Evolutionary conservation across 92 coral and sea anemone genomes (phyloP).

Genomic region (Phenganax marumi): DNA sequence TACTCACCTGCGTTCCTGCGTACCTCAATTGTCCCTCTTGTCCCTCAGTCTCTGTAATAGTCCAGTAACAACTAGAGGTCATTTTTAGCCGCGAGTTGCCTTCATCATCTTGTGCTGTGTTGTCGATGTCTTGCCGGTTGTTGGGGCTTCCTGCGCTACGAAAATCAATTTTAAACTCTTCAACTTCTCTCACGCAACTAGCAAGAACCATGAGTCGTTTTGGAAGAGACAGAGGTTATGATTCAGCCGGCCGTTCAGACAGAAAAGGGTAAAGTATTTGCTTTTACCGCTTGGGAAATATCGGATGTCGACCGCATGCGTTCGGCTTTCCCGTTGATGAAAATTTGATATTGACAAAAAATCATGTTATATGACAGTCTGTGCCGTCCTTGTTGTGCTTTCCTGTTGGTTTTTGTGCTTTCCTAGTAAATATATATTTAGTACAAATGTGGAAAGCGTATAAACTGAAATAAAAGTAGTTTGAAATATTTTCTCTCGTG

Average conservation of each 20-base stretch:
- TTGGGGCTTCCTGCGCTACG: slow-evolving; percentile 1
- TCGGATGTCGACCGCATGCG: slow-evolving; percentile 21
- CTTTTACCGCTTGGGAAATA: background rate
- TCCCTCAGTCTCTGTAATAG: background rate
- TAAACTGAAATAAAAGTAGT: background rate
- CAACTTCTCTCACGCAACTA: slow-evolving; percentile 41
- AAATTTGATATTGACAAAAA: background rate
- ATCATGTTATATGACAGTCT: background rate
- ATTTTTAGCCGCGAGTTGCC: background rate
- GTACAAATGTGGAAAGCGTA: background rate
- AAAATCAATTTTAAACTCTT: slow-evolving; percentile 15
- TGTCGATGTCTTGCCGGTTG: slow-evolving; percentile 34
- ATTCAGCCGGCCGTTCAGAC: slow-evolving; percentile 95
- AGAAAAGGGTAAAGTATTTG: slow-evolving; percentile 81
- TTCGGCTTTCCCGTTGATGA: slow-evolving; percentile 33
- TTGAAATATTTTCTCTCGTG: background rate
- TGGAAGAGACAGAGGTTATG: slow-evolving; percentile 90
- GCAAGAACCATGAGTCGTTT: slow-evolving; percentile 84
- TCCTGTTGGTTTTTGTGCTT: background rate
- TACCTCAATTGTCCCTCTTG: too few relatives aligned
- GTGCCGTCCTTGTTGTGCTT: background rate
- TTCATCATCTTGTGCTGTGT: too few relatives aligned
- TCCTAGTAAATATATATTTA: background rate
- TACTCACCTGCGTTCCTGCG: too few relatives aligned
- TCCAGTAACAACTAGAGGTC: background rate